phyloP scores from a whole-genome alignment of 2,797 vertebrate species.

The Ctenosaura bakeri region DNA sequence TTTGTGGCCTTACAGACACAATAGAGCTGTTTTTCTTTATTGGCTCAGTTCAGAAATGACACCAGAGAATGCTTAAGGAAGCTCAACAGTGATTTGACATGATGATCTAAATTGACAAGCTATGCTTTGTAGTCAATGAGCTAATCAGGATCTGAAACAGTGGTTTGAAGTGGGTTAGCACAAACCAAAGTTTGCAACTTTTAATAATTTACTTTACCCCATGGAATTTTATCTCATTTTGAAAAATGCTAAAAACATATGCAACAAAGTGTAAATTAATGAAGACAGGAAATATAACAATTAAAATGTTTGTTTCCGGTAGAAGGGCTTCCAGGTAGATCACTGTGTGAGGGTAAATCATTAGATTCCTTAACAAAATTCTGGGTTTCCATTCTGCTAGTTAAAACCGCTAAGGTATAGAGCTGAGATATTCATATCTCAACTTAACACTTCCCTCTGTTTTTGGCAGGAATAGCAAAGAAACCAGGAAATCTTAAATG shows the following conservation, averaged over 20 bases:
- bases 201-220: constrained; percentile 12
- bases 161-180: not conserved
- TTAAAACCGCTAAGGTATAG: not conserved
- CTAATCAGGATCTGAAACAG: not conserved
- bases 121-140: not conserved
- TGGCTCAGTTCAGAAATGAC: not conserved
- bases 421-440: not conserved
- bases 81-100: not conserved
- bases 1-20: not conserved
- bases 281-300: not conserved
- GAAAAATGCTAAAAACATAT: not conserved
- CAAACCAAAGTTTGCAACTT: not conserved
- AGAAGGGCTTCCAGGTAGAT: not conserved
- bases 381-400: not conserved
- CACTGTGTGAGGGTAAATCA: not conserved
- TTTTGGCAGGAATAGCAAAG: not conserved
- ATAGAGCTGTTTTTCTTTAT: not conserved
- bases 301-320: not conserved
- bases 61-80: not conserved
- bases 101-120: not conserved
- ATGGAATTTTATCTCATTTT: not conserved
- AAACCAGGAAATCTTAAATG: not conserved
- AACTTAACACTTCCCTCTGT: not conserved
- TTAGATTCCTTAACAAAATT: not conserved
- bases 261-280: not conserved